These are phyloP conservation scores for Neolamprologus brichardi DNA, from an alignment of 2,113 vertebrate species.

Conservation along the genomic window DNA sequence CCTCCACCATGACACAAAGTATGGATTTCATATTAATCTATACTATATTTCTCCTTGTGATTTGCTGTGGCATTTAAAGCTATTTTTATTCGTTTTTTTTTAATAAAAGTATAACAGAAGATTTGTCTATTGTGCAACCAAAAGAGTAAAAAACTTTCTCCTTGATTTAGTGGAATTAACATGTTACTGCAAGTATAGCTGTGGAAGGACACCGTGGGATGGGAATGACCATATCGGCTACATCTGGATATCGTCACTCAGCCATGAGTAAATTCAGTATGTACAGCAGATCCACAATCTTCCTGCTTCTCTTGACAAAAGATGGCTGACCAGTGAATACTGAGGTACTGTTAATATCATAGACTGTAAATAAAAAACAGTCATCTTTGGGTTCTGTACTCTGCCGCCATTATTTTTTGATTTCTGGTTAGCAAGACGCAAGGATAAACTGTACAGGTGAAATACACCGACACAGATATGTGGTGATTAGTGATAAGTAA, in stretches of 20 bases:
- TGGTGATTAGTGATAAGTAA: neutral
- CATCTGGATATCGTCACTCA: neutral
- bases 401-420: neutral
- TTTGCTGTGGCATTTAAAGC: neutral
- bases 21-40: slow-evolving; percentile 42
- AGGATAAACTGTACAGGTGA: neutral
- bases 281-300: neutral
- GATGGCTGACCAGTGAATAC: neutral
- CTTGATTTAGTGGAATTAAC: neutral
- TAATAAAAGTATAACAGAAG: neutral
- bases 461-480: neutral
- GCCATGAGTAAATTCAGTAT: neutral
- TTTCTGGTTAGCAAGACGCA: neutral
- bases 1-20: slow-evolving; percentile 18
- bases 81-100: neutral
- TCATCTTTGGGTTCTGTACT: neutral
- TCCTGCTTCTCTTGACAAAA: neutral
- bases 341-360: neutral
- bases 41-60: neutral
- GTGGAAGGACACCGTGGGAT: neutral
- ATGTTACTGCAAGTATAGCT: neutral
- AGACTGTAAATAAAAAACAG: neutral
- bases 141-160: neutral
- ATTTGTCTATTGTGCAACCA: neutral
- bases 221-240: neutral